These are phyloP conservation scores for Actenoides hombroni DNA, from an alignment of 2,113 vertebrate species.

Conservation along the genomic window DNA sequence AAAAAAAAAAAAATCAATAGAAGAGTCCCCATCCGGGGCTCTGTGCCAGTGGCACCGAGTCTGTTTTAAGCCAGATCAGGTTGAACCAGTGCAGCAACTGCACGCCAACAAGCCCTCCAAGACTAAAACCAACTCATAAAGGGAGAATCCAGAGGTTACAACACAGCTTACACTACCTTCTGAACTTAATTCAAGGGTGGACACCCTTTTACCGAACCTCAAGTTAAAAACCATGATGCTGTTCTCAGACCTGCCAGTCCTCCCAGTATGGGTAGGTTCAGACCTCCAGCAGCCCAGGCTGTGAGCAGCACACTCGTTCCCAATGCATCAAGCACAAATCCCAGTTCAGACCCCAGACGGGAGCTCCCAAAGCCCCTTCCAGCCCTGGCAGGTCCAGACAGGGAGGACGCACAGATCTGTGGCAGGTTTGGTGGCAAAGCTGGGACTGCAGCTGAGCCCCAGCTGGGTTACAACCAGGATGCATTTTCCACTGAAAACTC, in stretches of 20 bases:
- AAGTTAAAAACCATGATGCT: background rate
- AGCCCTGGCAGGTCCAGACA: background rate
- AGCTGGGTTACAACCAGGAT: fast-evolving
- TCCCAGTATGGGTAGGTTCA: background rate
- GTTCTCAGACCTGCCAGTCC: background rate
- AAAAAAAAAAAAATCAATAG: background rate
- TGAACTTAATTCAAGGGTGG: background rate
- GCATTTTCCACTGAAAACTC: background rate
- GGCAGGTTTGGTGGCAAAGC: background rate
- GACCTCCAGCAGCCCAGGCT: background rate
- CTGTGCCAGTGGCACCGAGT: background rate
- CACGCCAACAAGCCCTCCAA: background rate
- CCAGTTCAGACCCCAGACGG: background rate
- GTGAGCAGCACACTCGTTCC: background rate
- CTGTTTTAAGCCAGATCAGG: background rate
- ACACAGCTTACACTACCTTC: background rate
- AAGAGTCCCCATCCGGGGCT: background rate
- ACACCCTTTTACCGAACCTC: background rate
- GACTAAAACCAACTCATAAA: background rate
- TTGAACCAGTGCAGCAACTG: background rate
- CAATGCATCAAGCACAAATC: fast-evolving
- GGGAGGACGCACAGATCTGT: fast-evolving
- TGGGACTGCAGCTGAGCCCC: background rate
- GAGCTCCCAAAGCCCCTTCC: background rate
- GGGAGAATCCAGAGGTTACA: background rate